phyloP scores from a whole-genome alignment of 2,113 vertebrate species.

The Vombatus ursinus region DNA sequence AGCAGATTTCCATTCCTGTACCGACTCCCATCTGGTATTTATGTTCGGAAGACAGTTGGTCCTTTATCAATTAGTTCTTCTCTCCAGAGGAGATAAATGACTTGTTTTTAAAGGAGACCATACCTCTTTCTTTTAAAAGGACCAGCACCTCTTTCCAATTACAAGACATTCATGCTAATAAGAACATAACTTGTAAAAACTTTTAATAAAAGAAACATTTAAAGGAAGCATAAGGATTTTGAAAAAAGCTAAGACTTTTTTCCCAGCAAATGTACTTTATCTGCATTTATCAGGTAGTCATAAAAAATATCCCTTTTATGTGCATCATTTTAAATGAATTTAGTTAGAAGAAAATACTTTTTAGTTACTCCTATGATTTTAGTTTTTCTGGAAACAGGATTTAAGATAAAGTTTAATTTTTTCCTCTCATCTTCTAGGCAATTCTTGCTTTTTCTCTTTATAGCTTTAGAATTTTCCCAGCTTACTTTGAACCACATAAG shows the following conservation, averaged over 20 bases:
- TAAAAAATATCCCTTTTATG: not conserved
- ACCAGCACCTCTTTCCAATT: not conserved
- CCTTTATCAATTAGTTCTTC: not conserved
- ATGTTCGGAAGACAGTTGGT: not conserved
- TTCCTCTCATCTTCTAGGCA: not conserved
- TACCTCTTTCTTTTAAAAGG: not conserved
- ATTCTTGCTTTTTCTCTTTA: conserved; percentile 25
- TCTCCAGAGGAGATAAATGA: not conserved
- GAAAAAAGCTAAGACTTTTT: not conserved
- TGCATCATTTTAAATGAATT: not conserved
- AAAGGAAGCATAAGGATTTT: not conserved
- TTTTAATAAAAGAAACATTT: not conserved
- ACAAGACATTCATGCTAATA: not conserved
- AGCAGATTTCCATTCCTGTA: not conserved
- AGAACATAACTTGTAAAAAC: not conserved
- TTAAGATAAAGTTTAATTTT: not conserved
- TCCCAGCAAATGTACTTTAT: not conserved
- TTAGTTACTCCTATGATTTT: not conserved
- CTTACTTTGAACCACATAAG: conserved; percentile 17
- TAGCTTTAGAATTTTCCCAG: conserved; percentile 12
- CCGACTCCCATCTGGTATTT: not conserved
- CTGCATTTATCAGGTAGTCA: not conserved
- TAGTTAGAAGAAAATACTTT: not conserved
- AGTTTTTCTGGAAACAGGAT: not conserved
- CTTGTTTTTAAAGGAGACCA: not conserved